Evolutionary conservation across 1,140 invertebrate genomes (phyloP).

Genomic region (Achatina immaculata): DNA sequence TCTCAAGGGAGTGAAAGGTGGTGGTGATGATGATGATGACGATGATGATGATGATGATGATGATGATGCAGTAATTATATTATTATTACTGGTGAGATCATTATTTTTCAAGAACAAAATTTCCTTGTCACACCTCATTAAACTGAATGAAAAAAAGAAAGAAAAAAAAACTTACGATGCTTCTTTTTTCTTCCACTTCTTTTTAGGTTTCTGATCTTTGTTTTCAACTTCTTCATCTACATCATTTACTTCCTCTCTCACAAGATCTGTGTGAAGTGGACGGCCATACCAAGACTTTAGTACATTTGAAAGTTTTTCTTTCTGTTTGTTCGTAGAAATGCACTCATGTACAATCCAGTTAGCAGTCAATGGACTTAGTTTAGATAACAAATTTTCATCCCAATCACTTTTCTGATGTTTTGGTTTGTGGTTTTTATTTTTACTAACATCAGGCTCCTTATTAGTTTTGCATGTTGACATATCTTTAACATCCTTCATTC

Average conservation of each 20-base stretch:
- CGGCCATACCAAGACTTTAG: slow-evolving; percentile 60
- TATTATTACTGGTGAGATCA: background rate
- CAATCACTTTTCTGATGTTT: slow-evolving; percentile 55
- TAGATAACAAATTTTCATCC: slow-evolving; percentile 65
- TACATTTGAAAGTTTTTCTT: slow-evolving; percentile 52
- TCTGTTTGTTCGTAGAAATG: slow-evolving; percentile 43
- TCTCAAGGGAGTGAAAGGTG: too few species aligned
- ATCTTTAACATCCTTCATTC: background rate
- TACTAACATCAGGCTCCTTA: background rate
- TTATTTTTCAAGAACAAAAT: background rate
- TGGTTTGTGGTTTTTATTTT: slow-evolving; percentile 13
- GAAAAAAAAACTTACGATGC: slow-evolving; percentile 51
- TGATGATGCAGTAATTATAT: background rate
- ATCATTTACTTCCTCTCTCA: slow-evolving; percentile 57
- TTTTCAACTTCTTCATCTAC: slow-evolving; percentile 47
- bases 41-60: background rate
- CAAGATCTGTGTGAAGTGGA: slow-evolving; percentile 57
- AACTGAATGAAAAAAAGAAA: background rate
- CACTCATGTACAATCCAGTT: slow-evolving; percentile 65
- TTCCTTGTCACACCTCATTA: background rate
- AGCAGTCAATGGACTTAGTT: slow-evolving; percentile 61
- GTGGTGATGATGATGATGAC: background rate
- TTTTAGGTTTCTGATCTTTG: slow-evolving; percentile 46
- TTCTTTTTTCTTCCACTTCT: slow-evolving; percentile 61
- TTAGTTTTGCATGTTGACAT: background rate